Conservation (phyloP, 2,888 invertebrate genomes). For the Calameuta filiformis region DNA sequence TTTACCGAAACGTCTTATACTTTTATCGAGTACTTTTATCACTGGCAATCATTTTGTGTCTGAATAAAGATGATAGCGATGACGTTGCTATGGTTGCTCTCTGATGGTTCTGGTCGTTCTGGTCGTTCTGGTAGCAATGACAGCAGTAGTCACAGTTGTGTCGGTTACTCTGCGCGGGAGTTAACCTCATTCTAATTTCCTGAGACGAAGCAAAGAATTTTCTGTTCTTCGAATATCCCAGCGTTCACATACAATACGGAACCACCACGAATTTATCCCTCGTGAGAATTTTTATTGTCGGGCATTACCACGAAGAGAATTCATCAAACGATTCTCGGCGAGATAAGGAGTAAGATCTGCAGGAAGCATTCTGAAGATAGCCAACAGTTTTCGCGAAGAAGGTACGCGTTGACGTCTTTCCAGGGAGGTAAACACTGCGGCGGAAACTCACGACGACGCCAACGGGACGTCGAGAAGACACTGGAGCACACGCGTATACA, state of each 20-base stretch:
- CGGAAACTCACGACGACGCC: not conserved
- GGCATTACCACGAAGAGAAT: not conserved
- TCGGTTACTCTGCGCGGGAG: not conserved
- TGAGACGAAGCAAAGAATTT: not conserved
- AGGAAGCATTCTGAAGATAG: not conserved
- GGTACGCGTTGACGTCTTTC: not conserved
- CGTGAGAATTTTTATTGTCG: not conserved
- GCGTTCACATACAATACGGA: not conserved
- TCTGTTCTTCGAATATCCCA: not conserved
- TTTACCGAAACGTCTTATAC: not conserved
- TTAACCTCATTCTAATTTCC: not conserved
- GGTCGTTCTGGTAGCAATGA: not conserved
- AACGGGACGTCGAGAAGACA: not conserved
- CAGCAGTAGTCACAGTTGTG: not conserved
- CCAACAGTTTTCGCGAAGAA: not conserved
- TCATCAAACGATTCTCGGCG: not conserved
- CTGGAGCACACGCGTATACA: not conserved
- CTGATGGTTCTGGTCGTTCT: too few relatives aligned
- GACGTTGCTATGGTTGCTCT: not conserved
- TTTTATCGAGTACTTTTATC: not conserved
- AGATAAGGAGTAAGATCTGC: not conserved
- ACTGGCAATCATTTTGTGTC: not conserved
- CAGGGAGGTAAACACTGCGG: not conserved
- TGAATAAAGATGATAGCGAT: not conserved
- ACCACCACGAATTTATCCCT: not conserved